Evolutionary conservation across 2,797 vertebrate species (phyloP).

Genomic region (Hafferia zeledoni): DNA sequence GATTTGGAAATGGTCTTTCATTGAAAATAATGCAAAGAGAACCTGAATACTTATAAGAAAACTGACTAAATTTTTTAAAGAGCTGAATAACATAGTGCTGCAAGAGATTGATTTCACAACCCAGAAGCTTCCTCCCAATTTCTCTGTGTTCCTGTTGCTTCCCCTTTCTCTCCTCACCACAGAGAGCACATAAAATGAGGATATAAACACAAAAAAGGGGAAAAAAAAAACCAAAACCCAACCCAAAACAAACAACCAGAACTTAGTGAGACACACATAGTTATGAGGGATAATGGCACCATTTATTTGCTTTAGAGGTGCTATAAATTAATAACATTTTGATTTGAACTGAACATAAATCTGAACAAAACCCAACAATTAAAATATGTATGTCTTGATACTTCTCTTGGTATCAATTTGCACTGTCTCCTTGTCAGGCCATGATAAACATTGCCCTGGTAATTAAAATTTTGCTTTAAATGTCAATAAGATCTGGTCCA

Average conservation of each 20-base stretch:
- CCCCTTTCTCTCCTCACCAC: background rate
- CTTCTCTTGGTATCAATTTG: background rate
- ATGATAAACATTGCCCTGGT: background rate
- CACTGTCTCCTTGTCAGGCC: background rate
- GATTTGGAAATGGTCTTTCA: background rate
- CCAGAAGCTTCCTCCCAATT: background rate
- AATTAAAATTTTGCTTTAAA: background rate
- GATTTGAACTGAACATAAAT: background rate
- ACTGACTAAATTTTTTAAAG: background rate
- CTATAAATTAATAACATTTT: background rate
- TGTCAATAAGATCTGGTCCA: background rate
- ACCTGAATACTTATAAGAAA: background rate
- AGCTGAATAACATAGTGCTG: background rate
- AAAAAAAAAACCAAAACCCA: background rate
- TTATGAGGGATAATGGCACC: background rate
- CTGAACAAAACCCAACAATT: background rate
- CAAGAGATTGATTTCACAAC: background rate
- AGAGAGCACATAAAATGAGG: background rate
- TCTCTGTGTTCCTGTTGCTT: background rate
- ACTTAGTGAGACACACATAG: background rate
- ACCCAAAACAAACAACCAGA: background rate
- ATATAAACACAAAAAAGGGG: background rate
- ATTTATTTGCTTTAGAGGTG: accelerated
- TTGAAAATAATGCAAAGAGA: background rate
- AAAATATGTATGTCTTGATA: background rate